Conservation (phyloP, 2,888 invertebrate genomes). For the Ophioninae sp. region DNA sequence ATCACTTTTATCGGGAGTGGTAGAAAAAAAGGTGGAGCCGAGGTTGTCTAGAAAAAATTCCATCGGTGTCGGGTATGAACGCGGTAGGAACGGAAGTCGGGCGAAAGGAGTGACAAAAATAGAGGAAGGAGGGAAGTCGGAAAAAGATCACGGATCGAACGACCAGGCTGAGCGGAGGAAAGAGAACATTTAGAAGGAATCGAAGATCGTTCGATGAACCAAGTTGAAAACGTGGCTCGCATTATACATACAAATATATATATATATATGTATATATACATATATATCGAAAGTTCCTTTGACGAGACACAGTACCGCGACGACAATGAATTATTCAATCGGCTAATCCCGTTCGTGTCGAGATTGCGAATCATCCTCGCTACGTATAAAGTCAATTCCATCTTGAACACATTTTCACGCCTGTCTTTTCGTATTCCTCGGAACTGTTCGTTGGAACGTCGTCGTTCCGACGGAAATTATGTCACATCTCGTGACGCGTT, state of each 20-base stretch:
- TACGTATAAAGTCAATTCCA: slow-evolving; percentile 50
- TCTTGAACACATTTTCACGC: slow-evolving; percentile 35
- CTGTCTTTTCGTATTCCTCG: slow-evolving; percentile 49
- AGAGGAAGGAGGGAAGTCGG: not conserved
- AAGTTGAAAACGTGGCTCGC: slow-evolving; percentile 48
- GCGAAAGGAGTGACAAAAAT: slow-evolving; percentile 12
- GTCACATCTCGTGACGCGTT: slow-evolving; percentile 59
- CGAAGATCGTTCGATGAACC: slow-evolving; percentile 58
- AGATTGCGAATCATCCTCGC: slow-evolving; percentile 74
- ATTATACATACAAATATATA: not conserved
- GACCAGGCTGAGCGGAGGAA: slow-evolving; percentile 34
- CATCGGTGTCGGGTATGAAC: not conserved
- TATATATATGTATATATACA: slow-evolving; percentile 32
- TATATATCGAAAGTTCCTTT: slow-evolving; percentile 75
- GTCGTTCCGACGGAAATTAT: slow-evolving; percentile 55
- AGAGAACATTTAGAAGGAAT: slow-evolving; percentile 48
- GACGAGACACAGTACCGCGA: slow-evolving; percentile 72
- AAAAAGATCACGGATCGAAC: slow-evolving; percentile 61
- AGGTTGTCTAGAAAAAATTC: not conserved
- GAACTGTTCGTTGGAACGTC: slow-evolving; percentile 14
- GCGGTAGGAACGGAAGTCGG: slow-evolving; percentile 14
- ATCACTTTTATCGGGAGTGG: not conserved
- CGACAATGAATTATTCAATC: slow-evolving; percentile 79
- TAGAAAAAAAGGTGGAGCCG: not conserved
- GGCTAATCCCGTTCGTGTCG: slow-evolving; percentile 77